Conservation (phyloP, 2,888 invertebrate species). For the Drosophila acutilabella region DNA sequence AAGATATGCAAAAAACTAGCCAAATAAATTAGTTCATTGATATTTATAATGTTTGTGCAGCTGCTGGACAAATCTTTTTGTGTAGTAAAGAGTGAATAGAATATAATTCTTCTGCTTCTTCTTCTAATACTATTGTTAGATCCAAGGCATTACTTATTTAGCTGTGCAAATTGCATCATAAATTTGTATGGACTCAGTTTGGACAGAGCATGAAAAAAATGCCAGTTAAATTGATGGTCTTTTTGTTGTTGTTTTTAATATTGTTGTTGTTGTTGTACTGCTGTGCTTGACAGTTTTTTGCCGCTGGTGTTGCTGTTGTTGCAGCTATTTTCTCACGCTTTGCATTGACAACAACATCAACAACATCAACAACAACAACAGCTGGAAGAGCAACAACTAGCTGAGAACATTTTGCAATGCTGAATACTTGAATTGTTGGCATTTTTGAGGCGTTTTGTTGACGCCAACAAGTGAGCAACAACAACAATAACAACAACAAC, state of each 20-base stretch:
- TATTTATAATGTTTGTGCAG: neutral
- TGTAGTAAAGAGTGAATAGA: neutral
- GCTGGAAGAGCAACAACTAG: slow-evolving; percentile 32
- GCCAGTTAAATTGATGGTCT: slow-evolving; percentile 57
- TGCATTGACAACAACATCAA: slow-evolving; percentile 67
- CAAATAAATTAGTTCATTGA: neutral
- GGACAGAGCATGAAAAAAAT: slow-evolving; percentile 35
- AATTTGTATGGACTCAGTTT: slow-evolving; percentile 26
- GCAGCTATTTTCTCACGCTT: slow-evolving; percentile 68
- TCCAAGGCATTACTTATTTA: slow-evolving; percentile 7
- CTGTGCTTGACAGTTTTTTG: slow-evolving; percentile 37
- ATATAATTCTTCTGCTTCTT: neutral
- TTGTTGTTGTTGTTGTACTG: slow-evolving; percentile 15
- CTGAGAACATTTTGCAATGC: slow-evolving; percentile 74
- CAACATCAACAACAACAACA: slow-evolving; percentile 32
- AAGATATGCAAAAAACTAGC: neutral
- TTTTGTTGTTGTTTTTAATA: slow-evolving; percentile 13
- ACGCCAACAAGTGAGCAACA: slow-evolving; percentile 44
- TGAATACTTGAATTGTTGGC: slow-evolving; percentile 58
- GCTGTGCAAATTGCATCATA: slow-evolving; percentile 34
- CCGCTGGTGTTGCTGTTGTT: slow-evolving; percentile 36
- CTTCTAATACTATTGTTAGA: neutral
- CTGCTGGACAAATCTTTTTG: slow-evolving; percentile 1
- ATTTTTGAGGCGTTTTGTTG: slow-evolving; percentile 64
- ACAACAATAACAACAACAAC: slow-evolving; percentile 26